Evolutionary conservation across 1,140 invertebrate genomes (phyloP).

Genomic region (Drosophila sturtevanti): DNA sequence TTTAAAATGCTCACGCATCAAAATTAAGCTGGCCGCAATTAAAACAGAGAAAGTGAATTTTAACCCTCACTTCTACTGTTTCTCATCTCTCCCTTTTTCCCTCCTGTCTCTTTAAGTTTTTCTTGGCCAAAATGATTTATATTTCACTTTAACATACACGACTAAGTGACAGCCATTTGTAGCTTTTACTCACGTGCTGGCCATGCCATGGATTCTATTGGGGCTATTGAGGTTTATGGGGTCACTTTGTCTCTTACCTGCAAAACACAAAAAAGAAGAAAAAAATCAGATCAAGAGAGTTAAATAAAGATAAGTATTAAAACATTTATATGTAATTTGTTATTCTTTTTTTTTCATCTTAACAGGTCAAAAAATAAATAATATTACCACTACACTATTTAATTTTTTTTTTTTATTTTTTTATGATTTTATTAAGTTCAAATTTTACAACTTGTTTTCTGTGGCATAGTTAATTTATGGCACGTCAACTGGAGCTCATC

Average conservation of each 20-base stretch:
- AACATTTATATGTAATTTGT: constrained; percentile 63
- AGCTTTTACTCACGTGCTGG: constrained; percentile 74
- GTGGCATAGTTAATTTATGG: neutral
- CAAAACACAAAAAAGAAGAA: constrained; percentile 24
- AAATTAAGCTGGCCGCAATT: constrained; percentile 72
- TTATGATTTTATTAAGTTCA: constrained; percentile 67
- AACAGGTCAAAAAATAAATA: constrained; percentile 18
- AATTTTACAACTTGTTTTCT: constrained; percentile 55
- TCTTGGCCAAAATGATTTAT: constrained; percentile 50
- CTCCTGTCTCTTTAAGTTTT: neutral
- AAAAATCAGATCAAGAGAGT: neutral
- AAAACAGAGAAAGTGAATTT: constrained; percentile 73
- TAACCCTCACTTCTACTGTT: too few relatives aligned
- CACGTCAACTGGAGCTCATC: constrained; percentile 2
- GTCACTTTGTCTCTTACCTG: constrained; percentile 64
- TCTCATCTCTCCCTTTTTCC: neutral
- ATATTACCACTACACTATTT: constrained; percentile 51
- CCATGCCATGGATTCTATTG: constrained; percentile 60
- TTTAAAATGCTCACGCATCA: constrained; percentile 65
- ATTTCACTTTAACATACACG: constrained; percentile 29
- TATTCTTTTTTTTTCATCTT: constrained; percentile 4
- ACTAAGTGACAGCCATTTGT: constrained; percentile 25
- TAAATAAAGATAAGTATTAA: constrained; percentile 59
- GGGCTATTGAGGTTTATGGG: constrained; percentile 56
- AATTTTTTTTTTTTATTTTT: neutral